A percentile compares a stretch with the other conserved stretches of the same genome.
Conservation (phyloP, 2,113 vertebrate species). For the Callocephalon fimbriatum region DNA sequence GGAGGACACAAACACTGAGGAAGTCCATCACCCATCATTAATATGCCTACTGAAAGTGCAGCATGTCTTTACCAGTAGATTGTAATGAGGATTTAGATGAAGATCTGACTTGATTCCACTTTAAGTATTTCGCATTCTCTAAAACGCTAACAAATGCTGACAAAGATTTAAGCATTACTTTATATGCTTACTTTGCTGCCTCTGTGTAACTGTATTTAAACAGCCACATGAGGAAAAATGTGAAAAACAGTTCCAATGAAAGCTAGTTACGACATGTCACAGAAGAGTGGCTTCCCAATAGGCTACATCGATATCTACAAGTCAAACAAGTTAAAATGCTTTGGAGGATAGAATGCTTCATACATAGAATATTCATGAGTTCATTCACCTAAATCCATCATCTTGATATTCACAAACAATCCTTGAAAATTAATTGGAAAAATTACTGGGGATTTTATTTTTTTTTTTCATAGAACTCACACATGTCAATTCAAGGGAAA, state of each 20-base stretch:
- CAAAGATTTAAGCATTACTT: neutral
- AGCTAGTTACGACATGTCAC: constrained; percentile 33
- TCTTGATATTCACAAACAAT: neutral
- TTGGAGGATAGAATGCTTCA: neutral
- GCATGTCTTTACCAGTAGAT: neutral
- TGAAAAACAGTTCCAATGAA: neutral
- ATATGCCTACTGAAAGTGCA: neutral
- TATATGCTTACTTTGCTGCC: neutral
- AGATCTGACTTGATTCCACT: neutral
- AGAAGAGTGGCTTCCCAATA: neutral
- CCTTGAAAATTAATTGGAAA: neutral
- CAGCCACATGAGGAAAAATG: neutral
- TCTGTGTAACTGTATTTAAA: neutral
- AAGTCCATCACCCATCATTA: neutral
- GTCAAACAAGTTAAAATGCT: constrained; percentile 43
- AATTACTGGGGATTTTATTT: neutral
- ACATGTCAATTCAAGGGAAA: neutral
- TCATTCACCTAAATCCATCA: constrained; percentile 14
- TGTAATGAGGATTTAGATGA: neutral
- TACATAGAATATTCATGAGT: constrained; percentile 26
- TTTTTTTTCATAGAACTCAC: neutral
- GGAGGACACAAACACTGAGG: neutral
- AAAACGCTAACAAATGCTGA: neutral
- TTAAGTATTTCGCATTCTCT: neutral
- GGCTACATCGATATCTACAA: constrained; percentile 12